Conservation (phyloP, 2,797 vertebrate genomes). For the Sebastolobus altivelis region DNA sequence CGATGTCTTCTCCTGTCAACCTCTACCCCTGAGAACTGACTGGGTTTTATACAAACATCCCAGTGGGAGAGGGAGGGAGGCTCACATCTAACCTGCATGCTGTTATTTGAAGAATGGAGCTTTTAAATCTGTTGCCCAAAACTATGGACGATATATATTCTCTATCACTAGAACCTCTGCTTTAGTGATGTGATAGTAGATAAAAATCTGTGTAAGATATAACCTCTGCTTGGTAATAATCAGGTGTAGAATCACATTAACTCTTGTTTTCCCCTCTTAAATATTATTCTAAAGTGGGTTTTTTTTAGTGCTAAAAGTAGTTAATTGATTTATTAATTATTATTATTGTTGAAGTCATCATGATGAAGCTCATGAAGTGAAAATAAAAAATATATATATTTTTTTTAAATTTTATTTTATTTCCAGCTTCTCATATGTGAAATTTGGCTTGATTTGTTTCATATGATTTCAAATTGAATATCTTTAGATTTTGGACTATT, state of each 20-base stretch:
- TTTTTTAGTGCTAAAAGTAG: not conserved
- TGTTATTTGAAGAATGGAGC: slow-evolving; percentile 62
- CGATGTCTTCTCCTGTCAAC: slow-evolving; percentile 79
- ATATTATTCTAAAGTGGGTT: not conserved
- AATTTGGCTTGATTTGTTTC: not conserved
- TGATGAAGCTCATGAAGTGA: not conserved
- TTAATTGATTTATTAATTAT: not conserved
- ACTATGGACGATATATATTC: slow-evolving; percentile 16
- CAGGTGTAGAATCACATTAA: not conserved
- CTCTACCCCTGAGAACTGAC: slow-evolving; percentile 80
- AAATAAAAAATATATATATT: not conserved
- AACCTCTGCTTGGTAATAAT: not conserved
- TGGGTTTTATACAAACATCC: slow-evolving; percentile 82
- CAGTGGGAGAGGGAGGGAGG: slow-evolving; percentile 58
- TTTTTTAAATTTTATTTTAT: not conserved
- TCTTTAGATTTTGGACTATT: not conserved
- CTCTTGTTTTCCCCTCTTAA: not conserved
- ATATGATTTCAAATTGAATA: not conserved
- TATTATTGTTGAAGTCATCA: not conserved
- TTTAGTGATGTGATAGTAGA: slow-evolving; percentile 2
- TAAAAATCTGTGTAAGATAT: not conserved
- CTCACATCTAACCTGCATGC: slow-evolving; percentile 62
- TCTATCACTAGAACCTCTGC: slow-evolving; percentile 3
- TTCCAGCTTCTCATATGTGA: not conserved
- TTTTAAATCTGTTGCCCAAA: slow-evolving; percentile 55